Percentiles rank a stretch among this genome's conserved stretches.
Evolutionary conservation across 1,140 invertebrate genomes (phyloP).

Genomic region (Chelonus insularis): DNA sequence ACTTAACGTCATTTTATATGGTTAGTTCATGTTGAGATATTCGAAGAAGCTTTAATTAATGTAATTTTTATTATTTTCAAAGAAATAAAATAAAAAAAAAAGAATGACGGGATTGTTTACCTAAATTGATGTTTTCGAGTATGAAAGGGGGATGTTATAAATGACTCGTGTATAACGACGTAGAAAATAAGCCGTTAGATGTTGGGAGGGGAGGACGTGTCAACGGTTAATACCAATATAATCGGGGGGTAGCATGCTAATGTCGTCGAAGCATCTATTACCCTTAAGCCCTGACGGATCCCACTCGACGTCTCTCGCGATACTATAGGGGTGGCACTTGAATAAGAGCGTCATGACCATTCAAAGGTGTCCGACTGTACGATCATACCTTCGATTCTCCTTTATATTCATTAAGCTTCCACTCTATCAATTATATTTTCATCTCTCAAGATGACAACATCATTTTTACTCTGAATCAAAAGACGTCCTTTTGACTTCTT

Average conservation of each 20-base stretch:
- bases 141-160: background rate
- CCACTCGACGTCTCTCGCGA: constrained; percentile 39
- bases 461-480: background rate
- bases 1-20: no score
- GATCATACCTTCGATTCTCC: background rate
- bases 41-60: no score
- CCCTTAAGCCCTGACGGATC: constrained; percentile 54
- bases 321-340: background rate
- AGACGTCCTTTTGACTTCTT: background rate
- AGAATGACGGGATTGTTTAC: constrained; percentile 2
- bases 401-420: constrained; percentile 4
- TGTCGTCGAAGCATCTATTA: constrained; percentile 57
- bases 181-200: no score
- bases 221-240: constrained; percentile 50
- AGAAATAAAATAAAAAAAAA: no score
- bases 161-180: constrained; percentile 14
- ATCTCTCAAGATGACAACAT: background rate
- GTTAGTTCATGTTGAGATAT: no score
- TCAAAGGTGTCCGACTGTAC: background rate
- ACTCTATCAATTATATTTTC: constrained; percentile 1
- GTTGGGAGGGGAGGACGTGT: constrained; percentile 26
- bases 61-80: no score
- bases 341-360: constrained; percentile 7
- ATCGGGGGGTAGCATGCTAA: constrained; percentile 51
- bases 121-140: constrained; percentile 1